Conservation (phyloP, 2,113 vertebrate genomes). For the Irena cyanogastra region DNA sequence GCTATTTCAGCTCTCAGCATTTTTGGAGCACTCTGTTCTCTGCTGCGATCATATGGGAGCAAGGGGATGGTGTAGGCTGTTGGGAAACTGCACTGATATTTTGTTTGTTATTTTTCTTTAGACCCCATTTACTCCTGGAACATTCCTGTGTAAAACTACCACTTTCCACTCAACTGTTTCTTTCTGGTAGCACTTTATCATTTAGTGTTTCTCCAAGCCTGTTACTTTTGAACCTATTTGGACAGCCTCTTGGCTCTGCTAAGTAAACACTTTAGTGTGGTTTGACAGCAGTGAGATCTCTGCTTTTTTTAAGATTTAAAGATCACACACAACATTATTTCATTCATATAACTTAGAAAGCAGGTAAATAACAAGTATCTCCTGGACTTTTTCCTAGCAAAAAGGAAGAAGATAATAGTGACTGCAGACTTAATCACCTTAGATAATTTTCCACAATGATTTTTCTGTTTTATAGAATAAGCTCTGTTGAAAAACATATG, state of each 20-base stretch:
- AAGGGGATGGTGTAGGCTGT: not conserved
- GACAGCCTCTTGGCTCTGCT: not conserved
- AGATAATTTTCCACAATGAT: not conserved
- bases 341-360: not conserved
- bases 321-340: not conserved
- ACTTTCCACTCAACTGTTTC: not conserved
- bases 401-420: not conserved
- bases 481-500: not conserved
- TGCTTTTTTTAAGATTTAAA: not conserved
- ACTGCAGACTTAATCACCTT: not conserved
- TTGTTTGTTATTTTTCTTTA: not conserved
- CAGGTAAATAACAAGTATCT: not conserved
- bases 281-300: not conserved
- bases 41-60: accelerated
- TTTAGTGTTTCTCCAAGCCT: not conserved
- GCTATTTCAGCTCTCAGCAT: not conserved
- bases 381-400: not conserved
- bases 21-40: not conserved
- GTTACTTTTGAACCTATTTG: not conserved
- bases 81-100: not conserved
- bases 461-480: not conserved
- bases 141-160: not conserved
- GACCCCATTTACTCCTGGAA: not conserved
- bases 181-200: not conserved
- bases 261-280: not conserved